Evolutionary conservation across 2,113 vertebrate species (phyloP), one percentile per base, ranked within the genome.

Genomic region (Zapornia atra): DNA sequence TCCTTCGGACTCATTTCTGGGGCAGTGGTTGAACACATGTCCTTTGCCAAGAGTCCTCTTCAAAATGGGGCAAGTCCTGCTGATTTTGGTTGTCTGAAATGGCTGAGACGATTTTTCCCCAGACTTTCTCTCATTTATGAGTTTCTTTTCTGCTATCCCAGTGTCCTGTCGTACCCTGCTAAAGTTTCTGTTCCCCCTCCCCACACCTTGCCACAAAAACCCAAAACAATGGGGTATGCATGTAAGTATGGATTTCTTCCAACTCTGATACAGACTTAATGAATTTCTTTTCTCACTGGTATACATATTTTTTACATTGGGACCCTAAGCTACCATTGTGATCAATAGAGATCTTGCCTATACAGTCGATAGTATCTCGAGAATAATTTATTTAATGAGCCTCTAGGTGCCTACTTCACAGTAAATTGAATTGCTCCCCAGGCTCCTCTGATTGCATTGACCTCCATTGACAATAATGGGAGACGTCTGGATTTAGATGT

Each of bases 381-480:
- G 75, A 87, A 68, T 85, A 61, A 79, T 94, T 85, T 88, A 60
- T 90, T 91, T 93, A 79, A 79, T 76, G 70, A 87, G 38, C 33
- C 66, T 90, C 42, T 38, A 44, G 51, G 34, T 75, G 15, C 61
- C 51, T 90, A 16, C 1, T 1, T 70, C 61, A 72, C 57, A 54
- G 57, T 57, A 82, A 94, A 65, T 56, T 60, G 61, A 95, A 92
- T 86, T 69, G 56, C 34, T 88, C 85, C 88, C 70, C 29, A 75
- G 78, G 16, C 70, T 87, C 63, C 61, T 84, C 69, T 82, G 78
- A 76, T 56, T 90, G 33, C 75, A 82, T 94, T 86, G 94, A 90
- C 34, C 38, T 48, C 38, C 70, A 72, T 4, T 85, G 95, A 80
- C 57, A 86, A 11, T 78, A 75, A 34, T 48, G 66, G 54, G 18